Evolutionary conservation across 2,797 vertebrate species (phyloP).

Genomic region (Pyrrhura leucotis): DNA sequence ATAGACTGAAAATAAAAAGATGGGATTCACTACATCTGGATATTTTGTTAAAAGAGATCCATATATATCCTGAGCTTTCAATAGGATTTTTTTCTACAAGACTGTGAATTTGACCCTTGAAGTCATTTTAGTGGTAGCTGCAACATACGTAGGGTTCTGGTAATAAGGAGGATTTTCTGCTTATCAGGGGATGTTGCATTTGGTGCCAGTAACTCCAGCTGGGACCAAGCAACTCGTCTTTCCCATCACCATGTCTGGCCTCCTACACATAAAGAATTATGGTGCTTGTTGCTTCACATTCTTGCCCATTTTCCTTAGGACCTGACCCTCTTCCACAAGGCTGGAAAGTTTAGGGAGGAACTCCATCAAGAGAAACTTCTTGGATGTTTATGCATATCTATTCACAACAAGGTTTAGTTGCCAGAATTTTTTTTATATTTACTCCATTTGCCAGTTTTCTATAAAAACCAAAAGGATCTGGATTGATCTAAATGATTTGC

Average conservation of each 20-base stretch:
- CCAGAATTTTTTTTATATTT: constrained; percentile 17
- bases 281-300: background rate
- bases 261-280: background rate
- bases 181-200: background rate
- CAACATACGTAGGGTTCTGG: background rate
- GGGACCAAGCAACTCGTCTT: background rate
- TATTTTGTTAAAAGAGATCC: background rate
- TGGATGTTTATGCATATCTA: background rate
- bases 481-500: background rate
- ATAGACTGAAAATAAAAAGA: background rate
- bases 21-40: background rate
- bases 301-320: constrained; percentile 25
- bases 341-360: background rate
- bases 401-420: background rate
- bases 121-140: background rate
- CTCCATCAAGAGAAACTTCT: background rate
- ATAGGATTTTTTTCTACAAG: background rate
- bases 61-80: background rate
- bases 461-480: background rate
- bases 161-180: background rate
- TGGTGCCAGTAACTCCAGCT: background rate
- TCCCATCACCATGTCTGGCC: background rate
- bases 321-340: background rate
- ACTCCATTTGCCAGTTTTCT: constrained; percentile 2
- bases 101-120: background rate